Percentiles rank a stretch among this genome's conserved stretches.
These are phyloP conservation scores for Porites rus DNA, from an alignment of 92 coral and sea anemone genomes.

Conservation along the genomic window DNA sequence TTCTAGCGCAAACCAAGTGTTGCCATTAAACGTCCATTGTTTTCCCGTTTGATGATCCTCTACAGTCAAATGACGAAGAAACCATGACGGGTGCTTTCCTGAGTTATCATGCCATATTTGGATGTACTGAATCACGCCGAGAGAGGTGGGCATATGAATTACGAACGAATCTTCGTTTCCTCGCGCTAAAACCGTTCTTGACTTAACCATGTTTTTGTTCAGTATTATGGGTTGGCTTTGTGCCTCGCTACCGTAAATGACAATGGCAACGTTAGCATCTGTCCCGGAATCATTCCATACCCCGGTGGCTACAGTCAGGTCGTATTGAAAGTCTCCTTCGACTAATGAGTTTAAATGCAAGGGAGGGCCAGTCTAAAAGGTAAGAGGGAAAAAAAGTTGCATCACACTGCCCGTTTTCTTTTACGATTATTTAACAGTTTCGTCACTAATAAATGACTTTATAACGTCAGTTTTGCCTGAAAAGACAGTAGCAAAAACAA, in stretches of 20 bases:
- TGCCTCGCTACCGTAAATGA: constrained; percentile 84
- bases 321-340: constrained; percentile 55
- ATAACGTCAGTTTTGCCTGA: no score
- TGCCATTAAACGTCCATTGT: constrained; percentile 66
- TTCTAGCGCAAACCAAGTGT: constrained; percentile 81
- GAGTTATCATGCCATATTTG: constrained; percentile 80
- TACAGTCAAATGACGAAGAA: constrained; percentile 55
- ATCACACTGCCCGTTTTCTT: no score
- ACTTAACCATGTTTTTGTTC: constrained; percentile 64
- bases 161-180: constrained; percentile 80
- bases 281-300: constrained; percentile 87
- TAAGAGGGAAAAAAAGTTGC: neutral
- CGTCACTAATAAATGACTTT: no score
- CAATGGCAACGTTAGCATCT: constrained; percentile 82
- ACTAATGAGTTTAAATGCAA: constrained; percentile 31
- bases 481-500: no score
- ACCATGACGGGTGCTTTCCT: constrained; percentile 84
- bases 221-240: constrained; percentile 76
- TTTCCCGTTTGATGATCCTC: constrained; percentile 51
- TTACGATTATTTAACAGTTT: no score
- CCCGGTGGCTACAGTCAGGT: constrained; percentile 71
- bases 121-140: constrained; percentile 70
- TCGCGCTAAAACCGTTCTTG: constrained; percentile 65
- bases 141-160: constrained; percentile 60
- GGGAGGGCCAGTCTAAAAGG: constrained; percentile 79